Evolutionary conservation across 2,113 vertebrate species (phyloP).

Genomic region (Nesoenas mayeri): DNA sequence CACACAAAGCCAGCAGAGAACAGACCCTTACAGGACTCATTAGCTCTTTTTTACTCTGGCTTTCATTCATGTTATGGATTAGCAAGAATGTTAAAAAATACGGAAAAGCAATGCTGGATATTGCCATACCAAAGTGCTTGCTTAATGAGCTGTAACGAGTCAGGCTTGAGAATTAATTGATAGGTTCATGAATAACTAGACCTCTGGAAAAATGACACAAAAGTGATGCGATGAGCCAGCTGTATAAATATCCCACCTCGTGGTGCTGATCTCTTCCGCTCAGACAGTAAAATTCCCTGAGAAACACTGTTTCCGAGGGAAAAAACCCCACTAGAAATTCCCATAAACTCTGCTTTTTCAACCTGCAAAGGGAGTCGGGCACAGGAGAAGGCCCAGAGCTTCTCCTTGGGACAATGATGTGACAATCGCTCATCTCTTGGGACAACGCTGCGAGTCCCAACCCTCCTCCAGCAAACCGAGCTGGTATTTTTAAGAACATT

Average conservation of each 20-base stretch:
- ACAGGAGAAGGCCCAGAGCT: neutral
- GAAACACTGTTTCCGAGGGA: neutral
- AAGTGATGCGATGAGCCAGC: conserved; percentile 1
- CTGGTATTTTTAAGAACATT: neutral
- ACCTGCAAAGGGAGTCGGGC: neutral
- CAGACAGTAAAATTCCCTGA: neutral
- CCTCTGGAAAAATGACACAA: neutral
- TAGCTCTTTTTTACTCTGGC: neutral
- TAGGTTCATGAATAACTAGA: neutral
- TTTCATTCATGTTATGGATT: neutral
- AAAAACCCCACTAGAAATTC: neutral
- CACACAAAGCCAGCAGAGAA: neutral
- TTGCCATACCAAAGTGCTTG: neutral
- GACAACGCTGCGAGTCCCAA: rapidly evolving
- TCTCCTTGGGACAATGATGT: neutral
- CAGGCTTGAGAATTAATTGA: neutral
- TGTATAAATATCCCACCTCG: neutral
- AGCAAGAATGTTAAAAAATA: neutral
- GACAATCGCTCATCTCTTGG: neutral
- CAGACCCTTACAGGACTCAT: neutral
- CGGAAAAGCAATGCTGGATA: neutral
- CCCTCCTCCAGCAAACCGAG: neutral
- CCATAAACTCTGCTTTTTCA: neutral
- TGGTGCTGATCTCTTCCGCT: neutral
- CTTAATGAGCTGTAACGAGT: neutral